Conservation (phyloP, 2,797 vertebrate species). For the Merluccius polli region DNA sequence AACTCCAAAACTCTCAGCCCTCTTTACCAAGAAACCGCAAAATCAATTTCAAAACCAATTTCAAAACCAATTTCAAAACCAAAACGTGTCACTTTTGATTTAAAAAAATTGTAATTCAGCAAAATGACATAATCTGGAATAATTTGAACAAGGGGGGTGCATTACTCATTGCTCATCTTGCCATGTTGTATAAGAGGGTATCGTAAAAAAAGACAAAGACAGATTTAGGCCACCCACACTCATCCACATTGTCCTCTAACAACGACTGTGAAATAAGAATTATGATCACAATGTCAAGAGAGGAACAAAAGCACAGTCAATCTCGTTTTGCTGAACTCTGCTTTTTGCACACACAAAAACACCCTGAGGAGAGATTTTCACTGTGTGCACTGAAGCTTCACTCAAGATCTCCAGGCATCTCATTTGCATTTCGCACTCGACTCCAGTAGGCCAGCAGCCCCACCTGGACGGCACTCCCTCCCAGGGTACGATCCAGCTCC, state of each 20-base stretch:
- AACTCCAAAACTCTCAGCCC: no score
- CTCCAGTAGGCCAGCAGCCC: background rate
- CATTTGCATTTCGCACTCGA: background rate
- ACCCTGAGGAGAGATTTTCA: background rate
- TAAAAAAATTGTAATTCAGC: no score
- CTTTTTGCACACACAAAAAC: background rate
- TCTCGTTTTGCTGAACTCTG: background rate
- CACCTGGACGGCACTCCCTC: constrained; percentile 84
- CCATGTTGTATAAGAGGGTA: background rate
- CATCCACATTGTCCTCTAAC: no score
- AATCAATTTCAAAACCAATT: no score
- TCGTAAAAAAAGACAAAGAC: background rate
- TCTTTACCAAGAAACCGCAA: no score
- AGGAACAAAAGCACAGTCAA: background rate
- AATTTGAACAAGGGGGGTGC: no score
- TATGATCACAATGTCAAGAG: background rate
- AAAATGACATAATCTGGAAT: no score
- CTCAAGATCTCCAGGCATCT: background rate
- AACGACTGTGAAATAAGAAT: background rate
- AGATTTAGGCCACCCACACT: no score
- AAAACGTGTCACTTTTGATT: no score
- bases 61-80: no score
- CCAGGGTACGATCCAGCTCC: constrained; percentile 80
- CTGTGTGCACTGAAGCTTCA: background rate
- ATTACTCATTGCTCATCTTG: background rate